These are phyloP conservation scores for Falco berigora DNA, from an alignment of 2,797 vertebrate genomes.

Conservation along the genomic window DNA sequence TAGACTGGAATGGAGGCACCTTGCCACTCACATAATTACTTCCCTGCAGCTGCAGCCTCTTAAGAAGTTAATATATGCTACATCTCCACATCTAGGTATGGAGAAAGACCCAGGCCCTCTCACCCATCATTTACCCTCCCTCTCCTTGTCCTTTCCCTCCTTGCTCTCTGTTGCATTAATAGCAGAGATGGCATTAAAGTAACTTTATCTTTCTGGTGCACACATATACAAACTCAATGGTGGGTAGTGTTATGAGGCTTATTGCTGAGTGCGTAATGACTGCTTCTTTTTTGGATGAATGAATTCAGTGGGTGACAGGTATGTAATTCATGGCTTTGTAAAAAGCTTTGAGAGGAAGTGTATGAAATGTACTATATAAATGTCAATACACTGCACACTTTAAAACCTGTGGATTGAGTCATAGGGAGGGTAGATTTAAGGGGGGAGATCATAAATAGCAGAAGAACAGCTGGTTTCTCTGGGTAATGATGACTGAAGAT, in stretches of 20 bases:
- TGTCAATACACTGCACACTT: conserved; percentile 67
- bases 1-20: not conserved
- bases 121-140: not conserved
- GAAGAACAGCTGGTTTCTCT: conserved; percentile 63
- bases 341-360: conserved; percentile 71
- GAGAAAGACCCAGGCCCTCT: not conserved
- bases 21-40: conserved; percentile 17
- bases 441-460: conserved; percentile 62
- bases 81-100: conserved; percentile 27
- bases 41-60: conserved; percentile 49
- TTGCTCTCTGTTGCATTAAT: conserved; percentile 34
- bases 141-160: not conserved
- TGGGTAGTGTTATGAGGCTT: conserved; percentile 58
- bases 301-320: conserved; percentile 70
- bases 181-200: conserved; percentile 47
- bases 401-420: conserved; percentile 65
- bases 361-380: conserved; percentile 72
- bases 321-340: conserved; percentile 73
- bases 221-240: conserved; percentile 53
- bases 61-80: conserved; percentile 32
- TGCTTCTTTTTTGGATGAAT: conserved; percentile 71
- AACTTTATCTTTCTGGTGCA: conserved; percentile 66
- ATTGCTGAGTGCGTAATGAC: conserved; percentile 66
- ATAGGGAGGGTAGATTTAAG: conserved; percentile 46
- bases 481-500: conserved; percentile 63